These are phyloP conservation scores for Trichacis sp. DNA, from an alignment of 2,888 invertebrate genomes.

Conservation along the genomic window DNA sequence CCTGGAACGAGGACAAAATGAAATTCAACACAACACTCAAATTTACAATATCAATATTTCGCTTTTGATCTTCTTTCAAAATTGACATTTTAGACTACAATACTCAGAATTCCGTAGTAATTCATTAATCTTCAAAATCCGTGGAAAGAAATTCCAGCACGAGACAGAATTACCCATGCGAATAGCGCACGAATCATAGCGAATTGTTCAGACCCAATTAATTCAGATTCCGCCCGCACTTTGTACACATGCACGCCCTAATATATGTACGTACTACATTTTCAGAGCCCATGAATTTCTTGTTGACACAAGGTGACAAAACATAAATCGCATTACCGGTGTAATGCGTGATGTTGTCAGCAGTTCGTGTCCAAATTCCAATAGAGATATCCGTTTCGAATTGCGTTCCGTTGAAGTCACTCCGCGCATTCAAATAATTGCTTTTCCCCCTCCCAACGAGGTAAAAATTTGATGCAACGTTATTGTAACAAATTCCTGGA, in stretches of 20 bases:
- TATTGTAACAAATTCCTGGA: no score
- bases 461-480: no score
- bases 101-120: no score
- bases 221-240: not conserved
- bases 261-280: not conserved
- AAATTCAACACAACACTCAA: no score
- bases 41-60: no score
- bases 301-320: conserved; percentile 5
- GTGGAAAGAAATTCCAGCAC: not conserved
- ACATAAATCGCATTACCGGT: conserved; percentile 2
- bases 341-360: conserved; percentile 2
- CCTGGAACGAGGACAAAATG: no score
- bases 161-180: no score
- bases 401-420: not conserved
- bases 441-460: no score
- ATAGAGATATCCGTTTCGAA: not conserved
- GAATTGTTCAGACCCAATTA: not conserved
- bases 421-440: not conserved
- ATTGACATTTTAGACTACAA: no score
- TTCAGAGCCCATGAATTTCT: conserved; percentile 4
- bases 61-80: no score
- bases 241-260: not conserved
- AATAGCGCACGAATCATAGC: not conserved
- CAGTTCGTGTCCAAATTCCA: not conserved
- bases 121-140: no score